Percentiles rank a stretch among this genome's conserved stretches.
phyloP scores from a whole-genome alignment of 2,113 vertebrate genomes.

The Sorex fumeus region DNA sequence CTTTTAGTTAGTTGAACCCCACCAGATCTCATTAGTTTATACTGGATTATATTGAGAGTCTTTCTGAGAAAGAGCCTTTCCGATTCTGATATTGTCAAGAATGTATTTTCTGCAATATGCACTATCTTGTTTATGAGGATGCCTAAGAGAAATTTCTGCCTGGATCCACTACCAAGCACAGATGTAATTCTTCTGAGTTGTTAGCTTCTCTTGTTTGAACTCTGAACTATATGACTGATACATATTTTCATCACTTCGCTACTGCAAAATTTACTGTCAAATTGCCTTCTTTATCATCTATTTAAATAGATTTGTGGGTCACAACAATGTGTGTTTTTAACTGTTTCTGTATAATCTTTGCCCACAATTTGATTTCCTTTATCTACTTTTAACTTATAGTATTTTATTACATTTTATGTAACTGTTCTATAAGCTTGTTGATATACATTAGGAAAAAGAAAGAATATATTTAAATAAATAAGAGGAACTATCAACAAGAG shows the following conservation, averaged over 20 bases:
- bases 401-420: background rate
- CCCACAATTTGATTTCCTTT: background rate
- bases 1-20: slow-evolving; percentile 16
- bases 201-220: slow-evolving; percentile 17
- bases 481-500: background rate
- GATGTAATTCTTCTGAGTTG: background rate
- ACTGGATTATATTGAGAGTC: background rate
- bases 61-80: background rate
- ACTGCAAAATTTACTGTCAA: background rate
- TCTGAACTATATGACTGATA: slow-evolving; percentile 2
- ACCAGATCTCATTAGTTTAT: background rate
- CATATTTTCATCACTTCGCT: slow-evolving; percentile 12
- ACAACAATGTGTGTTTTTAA: background rate
- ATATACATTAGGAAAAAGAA: background rate
- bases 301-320: background rate
- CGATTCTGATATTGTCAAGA: slow-evolving; percentile 12
- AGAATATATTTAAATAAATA: background rate
- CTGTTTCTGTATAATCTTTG: slow-evolving; percentile 28
- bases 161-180: background rate
- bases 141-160: background rate
- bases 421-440: background rate
- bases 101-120: background rate
- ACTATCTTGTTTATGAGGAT: background rate
- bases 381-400: background rate
- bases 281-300: background rate